Evolutionary conservation across 2,888 invertebrate species (phyloP).

Genomic region (Galerucella pusilla): DNA sequence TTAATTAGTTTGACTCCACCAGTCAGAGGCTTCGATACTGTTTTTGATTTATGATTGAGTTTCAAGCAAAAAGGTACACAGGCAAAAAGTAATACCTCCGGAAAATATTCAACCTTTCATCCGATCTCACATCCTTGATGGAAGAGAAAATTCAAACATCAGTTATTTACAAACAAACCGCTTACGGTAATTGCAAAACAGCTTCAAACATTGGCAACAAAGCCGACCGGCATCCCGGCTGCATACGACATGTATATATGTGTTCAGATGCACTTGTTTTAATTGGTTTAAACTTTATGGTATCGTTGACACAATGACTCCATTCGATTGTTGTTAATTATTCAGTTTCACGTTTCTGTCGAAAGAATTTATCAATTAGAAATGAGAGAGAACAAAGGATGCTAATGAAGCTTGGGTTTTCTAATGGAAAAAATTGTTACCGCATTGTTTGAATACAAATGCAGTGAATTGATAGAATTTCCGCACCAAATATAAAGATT

Average conservation of each 20-base stretch:
- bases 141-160: no score
- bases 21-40: no score
- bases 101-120: no score
- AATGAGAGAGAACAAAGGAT: neutral
- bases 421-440: neutral
- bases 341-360: neutral
- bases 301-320: neutral
- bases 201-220: neutral
- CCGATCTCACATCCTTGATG: no score
- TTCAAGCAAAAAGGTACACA: no score
- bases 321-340: neutral
- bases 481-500: neutral
- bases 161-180: no score
- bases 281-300: conserved; percentile 3
- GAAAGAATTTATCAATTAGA: neutral
- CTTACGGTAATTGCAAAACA: neutral
- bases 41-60: no score
- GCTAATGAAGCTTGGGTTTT: neutral
- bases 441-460: neutral
- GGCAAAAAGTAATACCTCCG: no score
- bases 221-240: neutral
- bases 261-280: conserved; percentile 8
- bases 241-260: conserved; percentile 1
- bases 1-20: no score
- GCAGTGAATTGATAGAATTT: neutral